Base-by-base conservation (phyloP, 2,113 vertebrate genomes). In the Microtus richardsoni region DNA sequence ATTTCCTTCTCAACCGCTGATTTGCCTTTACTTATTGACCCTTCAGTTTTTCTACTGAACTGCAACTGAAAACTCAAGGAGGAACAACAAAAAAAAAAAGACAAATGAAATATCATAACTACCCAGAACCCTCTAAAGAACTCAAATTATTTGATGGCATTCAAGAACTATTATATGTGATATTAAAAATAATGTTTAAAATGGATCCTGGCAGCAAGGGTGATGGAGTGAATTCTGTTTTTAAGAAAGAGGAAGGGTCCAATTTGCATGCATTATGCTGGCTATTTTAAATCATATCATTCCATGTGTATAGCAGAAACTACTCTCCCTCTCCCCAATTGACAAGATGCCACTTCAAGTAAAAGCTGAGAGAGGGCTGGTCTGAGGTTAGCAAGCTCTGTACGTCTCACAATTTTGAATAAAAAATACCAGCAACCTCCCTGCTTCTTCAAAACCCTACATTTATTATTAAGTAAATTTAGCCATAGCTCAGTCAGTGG, bases 381-480 rank as follows among this genome's bases (percentile, higher is more conserved):
- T 78, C 92, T 96, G 95, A 91, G 87, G 92, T 88, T 75, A 85
- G 97, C 96, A 84, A 86, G 84, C 77, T 44, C 39, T 3, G 33
- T 47, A 85, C 88, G 86, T 94, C 94, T 98, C 74, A 62, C 93
- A 91, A 17, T 92, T 39, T 95, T 90, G 49, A 91, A 95, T 82
- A 60, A 68, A 58, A 79, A 94, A 94, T 54, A 92, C 96, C 96
- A 96, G 97, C 93, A 64, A 62, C 3, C 90, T 84, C 82, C 73
- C 71, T 98, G 96, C 66, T 79, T 95, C 95, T 95, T 71, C 96
- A 91, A 79, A 89, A 96, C 97, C 95, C 70, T 71, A n/a, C 71
- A 97, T 98, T 91, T 97, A 97, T 97, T 93, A 98, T 91, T 96
- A 86, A 98, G 44, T 95, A 96, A 96, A 97, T 98, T 98, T 94